Conservation (phyloP, 2,113 vertebrate species). For the Corythornis cristatus region DNA sequence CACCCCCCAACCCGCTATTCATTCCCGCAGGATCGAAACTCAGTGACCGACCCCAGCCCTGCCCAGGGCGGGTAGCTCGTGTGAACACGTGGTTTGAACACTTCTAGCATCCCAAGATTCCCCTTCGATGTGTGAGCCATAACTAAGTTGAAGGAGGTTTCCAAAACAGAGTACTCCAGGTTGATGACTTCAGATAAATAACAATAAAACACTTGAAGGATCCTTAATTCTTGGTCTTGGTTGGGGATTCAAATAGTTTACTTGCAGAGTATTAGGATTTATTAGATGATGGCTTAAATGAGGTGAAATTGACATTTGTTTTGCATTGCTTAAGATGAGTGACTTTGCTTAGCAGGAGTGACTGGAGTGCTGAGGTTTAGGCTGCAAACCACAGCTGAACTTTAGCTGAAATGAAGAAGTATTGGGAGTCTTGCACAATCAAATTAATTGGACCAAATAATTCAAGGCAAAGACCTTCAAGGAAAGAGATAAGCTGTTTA, state of each 20-base stretch:
- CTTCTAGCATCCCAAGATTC: fast-evolving
- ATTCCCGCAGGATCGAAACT: too few species aligned
- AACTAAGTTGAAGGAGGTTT: neutral
- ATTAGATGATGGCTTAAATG: neutral
- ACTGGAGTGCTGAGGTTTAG: neutral
- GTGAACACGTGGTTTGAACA: too few species aligned
- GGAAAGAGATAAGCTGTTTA: neutral
- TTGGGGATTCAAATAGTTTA: neutral
- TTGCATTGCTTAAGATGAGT: neutral
- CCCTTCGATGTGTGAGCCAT: neutral
- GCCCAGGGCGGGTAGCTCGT: neutral
- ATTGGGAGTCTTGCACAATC: neutral
- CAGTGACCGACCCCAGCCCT: too few species aligned
- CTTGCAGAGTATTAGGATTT: neutral
- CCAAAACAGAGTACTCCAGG: neutral
- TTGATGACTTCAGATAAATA: neutral
- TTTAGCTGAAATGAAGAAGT: neutral
- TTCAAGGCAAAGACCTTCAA: neutral
- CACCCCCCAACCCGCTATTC: too few species aligned
- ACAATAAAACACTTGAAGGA: neutral
- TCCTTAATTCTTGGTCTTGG: neutral
- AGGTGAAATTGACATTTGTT: neutral
- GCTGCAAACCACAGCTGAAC: neutral
- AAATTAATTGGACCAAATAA: neutral
- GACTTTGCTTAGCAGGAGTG: neutral